Evolutionary conservation across 2,888 invertebrate species (phyloP).

Genomic region (Tetragonula carbonaria): DNA sequence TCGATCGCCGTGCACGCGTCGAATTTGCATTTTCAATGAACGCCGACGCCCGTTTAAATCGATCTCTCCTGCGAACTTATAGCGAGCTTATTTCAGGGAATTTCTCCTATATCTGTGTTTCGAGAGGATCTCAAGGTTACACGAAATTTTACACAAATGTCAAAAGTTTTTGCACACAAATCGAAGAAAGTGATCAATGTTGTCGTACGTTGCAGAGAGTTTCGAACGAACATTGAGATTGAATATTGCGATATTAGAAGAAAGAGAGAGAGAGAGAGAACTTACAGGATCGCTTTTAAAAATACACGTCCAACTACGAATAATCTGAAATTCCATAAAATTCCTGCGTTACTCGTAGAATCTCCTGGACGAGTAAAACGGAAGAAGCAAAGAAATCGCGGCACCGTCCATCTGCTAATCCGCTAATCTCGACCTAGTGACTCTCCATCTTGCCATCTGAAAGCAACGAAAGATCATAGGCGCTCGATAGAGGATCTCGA

Average conservation of each 20-base stretch:
- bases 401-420: neutral
- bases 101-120: neutral
- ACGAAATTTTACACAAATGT: neutral
- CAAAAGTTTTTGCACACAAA: too few species aligned
- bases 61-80: neutral
- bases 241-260: too few species aligned
- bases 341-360: neutral
- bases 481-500: neutral
- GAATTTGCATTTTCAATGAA: conserved; percentile 39
- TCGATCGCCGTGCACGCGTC: conserved; percentile 10
- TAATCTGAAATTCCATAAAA: too few species aligned
- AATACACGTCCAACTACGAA: too few species aligned
- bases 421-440: too few species aligned
- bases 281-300: too few species aligned
- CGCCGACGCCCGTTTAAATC: neutral
- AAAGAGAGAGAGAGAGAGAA: too few species aligned
- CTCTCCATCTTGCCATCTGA: neutral
- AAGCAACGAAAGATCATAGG: neutral
- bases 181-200: too few species aligned
- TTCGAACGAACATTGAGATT: too few species aligned
- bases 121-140: neutral
- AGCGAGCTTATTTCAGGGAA: neutral
- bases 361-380: neutral
- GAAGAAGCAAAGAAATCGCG: neutral
- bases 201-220: too few species aligned